Base-by-base conservation (phyloP, 2,888 invertebrate species). In the Acleris holmiana region DNA sequence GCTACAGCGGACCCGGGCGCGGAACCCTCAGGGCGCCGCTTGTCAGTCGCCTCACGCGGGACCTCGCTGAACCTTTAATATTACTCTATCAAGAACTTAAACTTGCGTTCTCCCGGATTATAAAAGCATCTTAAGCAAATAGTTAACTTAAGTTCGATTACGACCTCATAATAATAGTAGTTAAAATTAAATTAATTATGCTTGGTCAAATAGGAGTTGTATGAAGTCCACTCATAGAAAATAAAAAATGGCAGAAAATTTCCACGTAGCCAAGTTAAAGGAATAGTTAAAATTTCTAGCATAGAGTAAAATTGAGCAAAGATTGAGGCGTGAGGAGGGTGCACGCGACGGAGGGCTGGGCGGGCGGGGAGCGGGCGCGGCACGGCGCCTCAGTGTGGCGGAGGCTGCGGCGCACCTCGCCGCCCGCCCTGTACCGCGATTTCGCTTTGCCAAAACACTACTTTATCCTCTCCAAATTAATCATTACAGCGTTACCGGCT, bases 341-440 rank as follows among this genome's bases (percentile, higher is more conserved):
- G 46, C 62, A 44, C 48, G 64, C 58, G 19, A 61, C 69, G 70
- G 66, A 67, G 69, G 70, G 61, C 57, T 60, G 58, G 48, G 40
- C 48, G 55, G 63, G 54, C 56, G 57, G 61, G 58, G 50, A 48
- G 40, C 48, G 55, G 63, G 53, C 56, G 57, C 64, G 67, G 72
- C 62, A 62, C 70, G 58, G 66, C 62, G 61, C 83, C 82, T 88
- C 91, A 93, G 93, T 93, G 82, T 85, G 86, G 87, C 89, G 91
- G 92, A 93, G 90, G 91, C 93, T 92, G 93, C 87, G 89, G 88
- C 81, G 71, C 74, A 76, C 72, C 76, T 75, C 74, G 83, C 84
- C 86, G 89, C 82, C 85, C 87, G 88, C 86, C 86, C 85, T 81
- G 75, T 77, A 76, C 69, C 76, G 76, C 77, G 73, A 68, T 72